phyloP scores from a whole-genome alignment of 2,113 vertebrate species.

The Phalacrocorax carbo region DNA sequence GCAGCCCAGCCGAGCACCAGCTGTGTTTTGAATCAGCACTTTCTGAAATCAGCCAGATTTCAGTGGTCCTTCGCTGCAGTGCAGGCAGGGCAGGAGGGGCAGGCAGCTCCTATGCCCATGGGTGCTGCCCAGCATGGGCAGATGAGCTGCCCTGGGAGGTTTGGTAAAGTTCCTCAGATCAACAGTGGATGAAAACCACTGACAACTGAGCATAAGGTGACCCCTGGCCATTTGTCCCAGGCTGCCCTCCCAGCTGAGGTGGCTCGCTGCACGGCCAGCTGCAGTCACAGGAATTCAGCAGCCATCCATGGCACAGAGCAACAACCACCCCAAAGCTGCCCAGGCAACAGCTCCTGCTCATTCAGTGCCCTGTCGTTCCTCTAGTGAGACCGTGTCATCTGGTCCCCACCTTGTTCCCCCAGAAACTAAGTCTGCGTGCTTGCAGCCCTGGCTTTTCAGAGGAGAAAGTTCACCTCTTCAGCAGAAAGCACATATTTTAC shows the following conservation, averaged over 20 bases:
- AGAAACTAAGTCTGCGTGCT: background rate
- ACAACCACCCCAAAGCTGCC: background rate
- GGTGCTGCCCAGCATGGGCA: background rate
- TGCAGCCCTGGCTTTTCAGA: background rate
- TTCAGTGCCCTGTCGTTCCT: fast-evolving
- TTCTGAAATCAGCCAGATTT: background rate
- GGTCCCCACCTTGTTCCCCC: background rate
- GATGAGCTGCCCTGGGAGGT: background rate
- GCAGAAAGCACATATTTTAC: background rate
- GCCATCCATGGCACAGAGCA: background rate
- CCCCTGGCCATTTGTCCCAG: fast-evolving
- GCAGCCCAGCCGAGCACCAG: background rate
- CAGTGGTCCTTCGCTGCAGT: background rate
- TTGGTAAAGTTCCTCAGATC: background rate
- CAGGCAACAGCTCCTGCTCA: background rate
- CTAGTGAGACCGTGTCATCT: fast-evolving
- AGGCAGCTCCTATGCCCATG: background rate
- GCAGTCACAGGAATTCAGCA: background rate
- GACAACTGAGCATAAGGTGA: background rate
- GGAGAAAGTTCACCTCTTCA: background rate
- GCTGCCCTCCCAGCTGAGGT: background rate
- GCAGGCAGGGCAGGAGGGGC: background rate
- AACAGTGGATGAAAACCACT: background rate
- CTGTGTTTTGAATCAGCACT: background rate
- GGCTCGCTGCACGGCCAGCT: background rate